Base-by-base conservation (phyloP, 2,888 invertebrate genomes). In the Drosophila glabriapex region DNA sequence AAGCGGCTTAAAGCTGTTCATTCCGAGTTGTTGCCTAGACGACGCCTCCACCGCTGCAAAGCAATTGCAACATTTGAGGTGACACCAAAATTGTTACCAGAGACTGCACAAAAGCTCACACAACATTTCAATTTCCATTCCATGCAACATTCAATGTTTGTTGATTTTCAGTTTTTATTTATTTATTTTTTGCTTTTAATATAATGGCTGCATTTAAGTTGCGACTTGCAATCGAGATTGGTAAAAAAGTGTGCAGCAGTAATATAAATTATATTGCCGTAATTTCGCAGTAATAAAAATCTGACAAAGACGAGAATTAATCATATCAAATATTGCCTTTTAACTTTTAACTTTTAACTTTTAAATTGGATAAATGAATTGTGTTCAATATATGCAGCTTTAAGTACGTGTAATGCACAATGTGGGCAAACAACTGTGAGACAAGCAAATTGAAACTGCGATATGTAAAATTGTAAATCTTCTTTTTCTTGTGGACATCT, bases 1-100 rank as follows among this genome's bases (percentile, higher is more conserved):
- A 85, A 89, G 88, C 83, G 85, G 89, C 90, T 89, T 89, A 87
- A 89, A 89, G 83, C 78, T 87, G 89, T 89, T 87, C 84, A 79
- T 80, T 87, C 80, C 83, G 75, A 80, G 76, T 86, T 85, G 80
- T 87, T 89, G 85, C 63, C 65, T 73, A 49, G 53, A 52, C 62
- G 53, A 61, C 64, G 60, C 29, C 56, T 37, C 39, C 41, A 12
- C 37, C 19, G 22, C 28, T 5, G 28, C 37, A 46, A 46, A 59
- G 49, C 62, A 67, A 73, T 55, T 63, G 58, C 58, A 73, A 49
- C 46, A 76, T 58, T 67, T 56, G 31, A 62, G 66, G 55, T 41
- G 72, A 59, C 50, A 63, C 49, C n/a, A 33, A 33, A 33, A 54
- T 58, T 56, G 72, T n/a, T 59, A 60, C 58, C 69, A 59, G 22